A percentile compares a stretch with the other conserved stretches of the same genome.
Evolutionary conservation across 2,797 vertebrate genomes (phyloP).

Genomic region (Anguilla obscura): DNA sequence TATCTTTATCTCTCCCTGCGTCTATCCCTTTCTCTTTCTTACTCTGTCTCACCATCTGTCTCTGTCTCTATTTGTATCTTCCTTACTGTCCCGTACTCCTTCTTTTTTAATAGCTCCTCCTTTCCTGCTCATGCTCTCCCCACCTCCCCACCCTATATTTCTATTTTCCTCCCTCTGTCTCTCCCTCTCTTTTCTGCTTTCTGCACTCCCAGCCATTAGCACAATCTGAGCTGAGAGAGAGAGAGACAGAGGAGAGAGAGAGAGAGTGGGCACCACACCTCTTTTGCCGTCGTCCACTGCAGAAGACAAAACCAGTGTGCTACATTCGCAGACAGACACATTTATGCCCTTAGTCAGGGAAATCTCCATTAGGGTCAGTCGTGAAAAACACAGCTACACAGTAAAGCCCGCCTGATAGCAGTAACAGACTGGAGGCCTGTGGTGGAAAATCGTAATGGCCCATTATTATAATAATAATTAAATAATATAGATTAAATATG

Average conservation of each 20-base stretch:
- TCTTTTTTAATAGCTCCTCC: not conserved
- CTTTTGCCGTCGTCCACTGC: not conserved
- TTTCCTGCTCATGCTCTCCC: not conserved
- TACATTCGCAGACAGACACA: constrained; percentile 21
- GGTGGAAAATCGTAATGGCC: not conserved
- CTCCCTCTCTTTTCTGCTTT: not conserved
- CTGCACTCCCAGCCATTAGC: not conserved
- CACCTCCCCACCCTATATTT: not conserved
- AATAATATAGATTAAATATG: not conserved
- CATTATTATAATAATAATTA: not conserved
- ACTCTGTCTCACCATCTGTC: not conserved
- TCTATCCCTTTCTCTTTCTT: not conserved
- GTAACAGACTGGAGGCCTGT: not conserved
- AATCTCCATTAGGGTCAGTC: constrained; percentile 7
- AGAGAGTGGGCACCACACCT: not conserved
- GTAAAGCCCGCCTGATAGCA: not conserved
- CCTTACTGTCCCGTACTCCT: not conserved
- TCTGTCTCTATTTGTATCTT: not conserved
- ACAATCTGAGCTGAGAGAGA: not conserved
- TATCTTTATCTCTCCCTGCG: not conserved
- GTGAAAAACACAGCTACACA: not conserved
- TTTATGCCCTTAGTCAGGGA: not conserved
- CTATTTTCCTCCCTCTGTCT: not conserved
- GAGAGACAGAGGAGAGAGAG: constrained; percentile 1
- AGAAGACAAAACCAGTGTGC: not conserved